These are phyloP conservation scores for Mobula birostris DNA, from an alignment of 2,113 vertebrate genomes.

Conservation along the genomic window DNA sequence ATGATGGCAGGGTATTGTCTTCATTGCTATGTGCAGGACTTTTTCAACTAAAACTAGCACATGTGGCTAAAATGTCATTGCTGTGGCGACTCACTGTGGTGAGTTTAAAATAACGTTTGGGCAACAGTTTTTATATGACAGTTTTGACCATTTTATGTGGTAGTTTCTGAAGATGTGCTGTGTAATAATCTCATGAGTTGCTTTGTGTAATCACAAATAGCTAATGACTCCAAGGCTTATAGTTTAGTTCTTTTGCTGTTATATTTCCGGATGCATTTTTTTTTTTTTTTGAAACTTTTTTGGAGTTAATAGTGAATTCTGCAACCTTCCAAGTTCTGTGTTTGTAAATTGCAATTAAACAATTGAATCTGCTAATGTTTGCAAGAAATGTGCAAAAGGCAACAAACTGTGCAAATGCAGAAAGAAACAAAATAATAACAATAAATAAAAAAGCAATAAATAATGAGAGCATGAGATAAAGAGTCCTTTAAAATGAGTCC, in stretches of 20 bases:
- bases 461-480: too few species aligned
- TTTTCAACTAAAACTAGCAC: background rate
- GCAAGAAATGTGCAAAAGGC: background rate
- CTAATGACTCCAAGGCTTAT: background rate
- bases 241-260: background rate
- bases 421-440: too few species aligned
- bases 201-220: background rate
- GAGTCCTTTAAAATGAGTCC: too few species aligned
- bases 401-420: too few species aligned
- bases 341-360: background rate
- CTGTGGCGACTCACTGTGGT: too few species aligned
- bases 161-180: background rate
- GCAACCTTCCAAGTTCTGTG: background rate
- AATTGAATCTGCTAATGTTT: background rate
- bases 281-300: background rate
- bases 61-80: too few species aligned
- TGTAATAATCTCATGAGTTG: background rate
- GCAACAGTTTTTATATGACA: background rate
- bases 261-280: background rate
- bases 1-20: background rate
- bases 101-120: too few species aligned
- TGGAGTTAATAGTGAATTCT: background rate
- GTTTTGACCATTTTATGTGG: background rate
- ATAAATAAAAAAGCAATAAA: too few species aligned
- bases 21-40: background rate